Evolutionary conservation across 2,888 invertebrate species (phyloP).

Genomic region (Calliphora vomitoria): DNA sequence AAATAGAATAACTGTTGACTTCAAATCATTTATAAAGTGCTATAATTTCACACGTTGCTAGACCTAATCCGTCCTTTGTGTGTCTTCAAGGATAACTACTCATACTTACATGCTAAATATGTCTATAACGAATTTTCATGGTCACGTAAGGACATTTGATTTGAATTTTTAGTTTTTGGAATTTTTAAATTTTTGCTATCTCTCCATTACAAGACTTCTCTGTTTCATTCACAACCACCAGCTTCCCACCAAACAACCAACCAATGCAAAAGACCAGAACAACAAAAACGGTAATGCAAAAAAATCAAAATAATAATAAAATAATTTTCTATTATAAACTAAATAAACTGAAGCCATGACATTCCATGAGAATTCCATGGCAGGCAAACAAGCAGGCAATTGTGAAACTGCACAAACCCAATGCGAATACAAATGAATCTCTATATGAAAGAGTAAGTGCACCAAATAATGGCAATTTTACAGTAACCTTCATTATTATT

Average conservation of each 20-base stretch:
- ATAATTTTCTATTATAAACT: slow-evolving; percentile 38
- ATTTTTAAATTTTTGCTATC: not conserved
- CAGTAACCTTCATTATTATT: slow-evolving; percentile 48
- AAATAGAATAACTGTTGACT: not conserved
- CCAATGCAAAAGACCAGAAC: not conserved
- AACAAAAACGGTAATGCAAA: not conserved
- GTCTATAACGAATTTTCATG: slow-evolving; percentile 57
- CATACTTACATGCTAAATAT: slow-evolving; percentile 26
- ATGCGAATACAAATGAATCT: slow-evolving; percentile 26
- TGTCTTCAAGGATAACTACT: slow-evolving; percentile 33
- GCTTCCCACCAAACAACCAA: slow-evolving; percentile 20
- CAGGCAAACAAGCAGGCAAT: slow-evolving; percentile 48
- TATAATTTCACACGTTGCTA: slow-evolving; percentile 8
- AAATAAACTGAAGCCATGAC: slow-evolving; percentile 60
- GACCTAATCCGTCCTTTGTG: slow-evolving; percentile 15
- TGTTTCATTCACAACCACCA: slow-evolving; percentile 8
- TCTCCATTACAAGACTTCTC: not conserved
- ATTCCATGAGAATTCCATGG: slow-evolving; percentile 49
- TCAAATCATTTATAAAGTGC: not conserved
- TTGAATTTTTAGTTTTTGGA: slow-evolving; percentile 34
- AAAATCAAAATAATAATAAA: not conserved
- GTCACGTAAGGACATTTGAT: slow-evolving; percentile 63
- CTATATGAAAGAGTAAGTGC: slow-evolving; percentile 20
- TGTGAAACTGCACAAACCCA: slow-evolving; percentile 7
- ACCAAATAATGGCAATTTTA: slow-evolving; percentile 33